Percentiles rank a stretch among this genome's conserved stretches.
Conservation (phyloP, 92 coral and sea anemone species). For the Bergia sp. region DNA sequence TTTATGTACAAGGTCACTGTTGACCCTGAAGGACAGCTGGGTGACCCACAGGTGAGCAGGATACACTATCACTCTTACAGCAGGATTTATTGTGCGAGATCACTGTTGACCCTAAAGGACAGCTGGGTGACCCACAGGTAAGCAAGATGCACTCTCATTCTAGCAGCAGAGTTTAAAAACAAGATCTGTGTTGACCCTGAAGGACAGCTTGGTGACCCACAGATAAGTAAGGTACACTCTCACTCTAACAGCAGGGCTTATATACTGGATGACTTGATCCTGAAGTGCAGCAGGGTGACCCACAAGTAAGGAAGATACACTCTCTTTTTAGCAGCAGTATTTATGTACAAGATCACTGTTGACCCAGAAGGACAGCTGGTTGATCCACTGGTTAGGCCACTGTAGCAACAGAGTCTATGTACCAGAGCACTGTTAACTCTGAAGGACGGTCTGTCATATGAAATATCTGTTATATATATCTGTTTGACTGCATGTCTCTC, state of each 20-base stretch:
- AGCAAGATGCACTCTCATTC: neutral
- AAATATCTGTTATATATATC: no score
- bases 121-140: slow-evolving; percentile 11
- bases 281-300: no score
- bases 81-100: slow-evolving; percentile 65
- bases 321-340: no score
- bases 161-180: no score
- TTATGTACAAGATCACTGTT: slow-evolving; percentile 29
- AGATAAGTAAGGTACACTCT: neutral
- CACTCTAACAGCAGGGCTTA: slow-evolving; percentile 59
- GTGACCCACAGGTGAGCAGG: slow-evolving; percentile 57
- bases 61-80: slow-evolving; percentile 56
- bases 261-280: slow-evolving; percentile 24
- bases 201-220: neutral
- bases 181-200: neutral
- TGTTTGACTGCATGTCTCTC: no score
- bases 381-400: neutral
- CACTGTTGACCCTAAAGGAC: slow-evolving; percentile 36
- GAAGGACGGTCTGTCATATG: no score
- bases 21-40: slow-evolving; percentile 62
- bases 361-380: slow-evolving; percentile 20
- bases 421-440: no score
- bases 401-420: no score
- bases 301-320: no score
- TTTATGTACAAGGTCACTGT: slow-evolving; percentile 54